phyloP scores from a whole-genome alignment of 2,888 invertebrate genomes.

The Lottia scabra region DNA sequence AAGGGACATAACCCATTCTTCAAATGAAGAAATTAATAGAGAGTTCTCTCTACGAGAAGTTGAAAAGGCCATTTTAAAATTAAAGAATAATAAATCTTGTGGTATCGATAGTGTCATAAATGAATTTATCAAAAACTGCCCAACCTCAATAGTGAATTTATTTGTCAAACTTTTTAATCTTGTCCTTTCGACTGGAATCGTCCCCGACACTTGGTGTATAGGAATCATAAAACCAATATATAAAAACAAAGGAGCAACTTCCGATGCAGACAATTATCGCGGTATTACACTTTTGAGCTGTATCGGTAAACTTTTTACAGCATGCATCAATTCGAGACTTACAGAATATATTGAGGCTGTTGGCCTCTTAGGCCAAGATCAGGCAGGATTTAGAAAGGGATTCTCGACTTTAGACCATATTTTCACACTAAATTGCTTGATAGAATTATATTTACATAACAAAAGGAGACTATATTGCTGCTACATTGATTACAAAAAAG shows the following conservation, averaged over 20 bases:
- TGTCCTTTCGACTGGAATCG: neutral
- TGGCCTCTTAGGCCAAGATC: neutral
- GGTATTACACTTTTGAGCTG: conserved; percentile 10
- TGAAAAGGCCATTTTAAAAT: no score
- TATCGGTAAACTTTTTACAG: conserved; percentile 2
- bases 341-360: neutral
- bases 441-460: neutral
- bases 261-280: conserved; percentile 14
- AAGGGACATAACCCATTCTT: no score
- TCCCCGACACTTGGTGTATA: conserved; percentile 8
- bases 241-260: conserved; percentile 11
- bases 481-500: conserved; percentile 6
- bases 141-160: no score
- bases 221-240: conserved; percentile 9
- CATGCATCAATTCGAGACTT: neutral
- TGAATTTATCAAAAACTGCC: no score
- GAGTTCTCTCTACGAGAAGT: no score
- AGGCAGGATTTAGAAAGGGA: no score
- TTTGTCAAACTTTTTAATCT: no score
- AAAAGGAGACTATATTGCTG: conserved; percentile 5
- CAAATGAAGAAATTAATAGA: no score
- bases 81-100: no score
- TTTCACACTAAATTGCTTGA: conserved; percentile 4
- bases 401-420: no score
- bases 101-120: no score